These are phyloP conservation scores for Xiphophorus couchianus DNA, from an alignment of 2,113 vertebrate genomes.

Conservation along the genomic window DNA sequence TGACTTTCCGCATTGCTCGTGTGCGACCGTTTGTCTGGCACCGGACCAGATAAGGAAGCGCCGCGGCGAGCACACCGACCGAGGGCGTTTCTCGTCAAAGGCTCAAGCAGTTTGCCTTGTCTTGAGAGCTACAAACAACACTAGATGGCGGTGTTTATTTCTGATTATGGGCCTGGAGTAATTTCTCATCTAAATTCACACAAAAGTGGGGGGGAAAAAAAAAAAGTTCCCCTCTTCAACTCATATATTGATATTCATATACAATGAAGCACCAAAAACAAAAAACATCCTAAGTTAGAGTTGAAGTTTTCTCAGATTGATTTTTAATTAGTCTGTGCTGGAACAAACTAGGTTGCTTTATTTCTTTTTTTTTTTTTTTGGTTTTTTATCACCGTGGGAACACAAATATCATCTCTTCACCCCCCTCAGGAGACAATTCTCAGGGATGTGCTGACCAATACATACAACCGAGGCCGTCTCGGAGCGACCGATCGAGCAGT, in stretches of 20 bases:
- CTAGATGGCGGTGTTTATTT: slow-evolving; percentile 71
- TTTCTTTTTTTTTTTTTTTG: neutral
- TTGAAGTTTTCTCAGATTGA: slow-evolving; percentile 27
- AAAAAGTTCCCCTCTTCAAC: slow-evolving; percentile 20
- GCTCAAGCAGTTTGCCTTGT: slow-evolving; percentile 8
- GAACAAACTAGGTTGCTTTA: neutral
- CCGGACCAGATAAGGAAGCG: slow-evolving; percentile 50
- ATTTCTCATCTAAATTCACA: slow-evolving; percentile 1
- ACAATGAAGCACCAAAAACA: slow-evolving; percentile 14
- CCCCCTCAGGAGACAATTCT: neutral
- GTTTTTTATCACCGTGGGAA: slow-evolving; percentile 1
- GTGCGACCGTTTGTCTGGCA: slow-evolving; percentile 51
- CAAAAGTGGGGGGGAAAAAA: neutral
- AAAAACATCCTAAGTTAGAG: slow-evolving; percentile 11
- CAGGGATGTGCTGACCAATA: neutral
- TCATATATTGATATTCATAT: slow-evolving; percentile 30
- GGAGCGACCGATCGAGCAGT: fast-evolving
- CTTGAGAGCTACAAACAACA: slow-evolving; percentile 19
- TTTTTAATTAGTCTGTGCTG: slow-evolving; percentile 21
- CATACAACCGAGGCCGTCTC: neutral
- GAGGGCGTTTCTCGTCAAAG: slow-evolving; percentile 1
- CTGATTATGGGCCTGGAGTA: slow-evolving; percentile 1
- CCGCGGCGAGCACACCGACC: slow-evolving; percentile 16
- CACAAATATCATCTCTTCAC: neutral
- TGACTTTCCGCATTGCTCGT: slow-evolving; percentile 22